Evolutionary conservation across 2,113 vertebrate genomes (phyloP).

Genomic region (Nothocercus julius): DNA sequence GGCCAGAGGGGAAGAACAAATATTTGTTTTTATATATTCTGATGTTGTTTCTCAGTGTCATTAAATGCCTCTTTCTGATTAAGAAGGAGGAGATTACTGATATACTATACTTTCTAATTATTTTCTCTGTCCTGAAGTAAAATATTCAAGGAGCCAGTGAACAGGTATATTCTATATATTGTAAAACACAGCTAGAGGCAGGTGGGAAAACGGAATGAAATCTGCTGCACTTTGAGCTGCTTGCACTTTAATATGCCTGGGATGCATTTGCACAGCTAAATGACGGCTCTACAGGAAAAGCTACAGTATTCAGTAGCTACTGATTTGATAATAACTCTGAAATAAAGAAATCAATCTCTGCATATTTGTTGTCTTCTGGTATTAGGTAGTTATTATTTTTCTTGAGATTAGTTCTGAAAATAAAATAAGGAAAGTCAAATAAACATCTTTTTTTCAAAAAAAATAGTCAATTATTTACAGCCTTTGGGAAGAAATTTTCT

Average conservation of each 20-base stretch:
- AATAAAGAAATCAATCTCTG: background rate
- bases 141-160: background rate
- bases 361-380: background rate
- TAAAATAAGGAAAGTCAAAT: background rate
- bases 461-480: background rate
- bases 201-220: background rate
- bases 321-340: background rate
- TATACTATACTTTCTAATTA: background rate
- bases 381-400: background rate
- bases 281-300: background rate
- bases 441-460: background rate
- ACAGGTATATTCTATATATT: background rate
- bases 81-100: background rate
- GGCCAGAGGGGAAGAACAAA: background rate
- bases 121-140: background rate
- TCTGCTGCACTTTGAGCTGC: background rate
- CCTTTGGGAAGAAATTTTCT: background rate
- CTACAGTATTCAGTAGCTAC: background rate
- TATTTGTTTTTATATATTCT: background rate
- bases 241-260: background rate
- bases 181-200: background rate
- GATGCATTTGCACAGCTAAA: background rate
- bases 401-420: background rate
- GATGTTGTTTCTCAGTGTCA: background rate
- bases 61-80: background rate